phyloP scores from a whole-genome alignment of 2,888 invertebrate genomes.

The Chirona hameri region DNA sequence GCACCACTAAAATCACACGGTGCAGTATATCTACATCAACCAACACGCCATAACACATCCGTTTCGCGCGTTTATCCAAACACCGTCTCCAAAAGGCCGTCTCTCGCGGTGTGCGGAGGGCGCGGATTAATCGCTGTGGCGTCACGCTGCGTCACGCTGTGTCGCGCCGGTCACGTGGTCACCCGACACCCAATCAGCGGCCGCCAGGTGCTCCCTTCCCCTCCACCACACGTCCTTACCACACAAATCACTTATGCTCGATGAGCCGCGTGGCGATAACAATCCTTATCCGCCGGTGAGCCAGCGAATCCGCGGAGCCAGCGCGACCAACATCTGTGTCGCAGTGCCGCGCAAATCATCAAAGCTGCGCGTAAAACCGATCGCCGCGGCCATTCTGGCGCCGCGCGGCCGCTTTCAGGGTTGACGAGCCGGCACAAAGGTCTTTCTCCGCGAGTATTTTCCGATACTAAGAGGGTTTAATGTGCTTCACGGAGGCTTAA shows the following conservation, averaged over 20 bases:
- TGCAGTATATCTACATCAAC: too few relatives aligned
- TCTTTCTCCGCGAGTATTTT: conserved; percentile 9
- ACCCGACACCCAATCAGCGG: too few relatives aligned
- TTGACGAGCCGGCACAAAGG: conserved; percentile 1
- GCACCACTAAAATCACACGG: too few relatives aligned
- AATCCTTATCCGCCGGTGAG: neutral
- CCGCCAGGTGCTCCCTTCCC: neutral
- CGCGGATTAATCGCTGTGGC: too few relatives aligned
- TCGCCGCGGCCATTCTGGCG: neutral
- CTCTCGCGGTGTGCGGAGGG: too few relatives aligned
- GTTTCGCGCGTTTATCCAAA: too few relatives aligned
- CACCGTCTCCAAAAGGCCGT: too few relatives aligned
- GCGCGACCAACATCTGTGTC: conserved; percentile 25
- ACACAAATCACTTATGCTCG: conserved; percentile 8
- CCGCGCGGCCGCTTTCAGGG: neutral
- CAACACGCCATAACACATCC: too few relatives aligned
- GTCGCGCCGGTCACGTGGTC: too few relatives aligned
- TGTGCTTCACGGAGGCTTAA: conserved; percentile 27
- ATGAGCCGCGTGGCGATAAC: neutral
- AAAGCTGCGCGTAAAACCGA: neutral
- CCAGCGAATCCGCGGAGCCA: neutral
- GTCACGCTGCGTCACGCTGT: too few relatives aligned
- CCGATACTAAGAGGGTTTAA: conserved; percentile 26
- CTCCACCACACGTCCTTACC: neutral
- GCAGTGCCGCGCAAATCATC: conserved; percentile 26